phyloP scores from a whole-genome alignment of 1,140 invertebrate genomes.

The Pygmarrhopalites habei region DNA sequence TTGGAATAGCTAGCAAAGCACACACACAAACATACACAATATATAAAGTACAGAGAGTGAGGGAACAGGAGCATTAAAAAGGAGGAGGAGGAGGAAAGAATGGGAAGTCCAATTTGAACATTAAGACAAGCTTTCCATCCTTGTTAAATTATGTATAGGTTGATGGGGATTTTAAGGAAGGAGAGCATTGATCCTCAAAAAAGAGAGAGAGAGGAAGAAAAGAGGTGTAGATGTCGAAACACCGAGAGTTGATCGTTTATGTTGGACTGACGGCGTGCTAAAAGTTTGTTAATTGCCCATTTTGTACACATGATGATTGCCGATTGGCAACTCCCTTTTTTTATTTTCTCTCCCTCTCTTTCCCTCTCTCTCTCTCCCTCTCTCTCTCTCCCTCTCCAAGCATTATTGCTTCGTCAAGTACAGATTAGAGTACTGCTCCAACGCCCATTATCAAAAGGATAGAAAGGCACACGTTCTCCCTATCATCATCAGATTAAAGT shows the following conservation, averaged over 20 bases:
- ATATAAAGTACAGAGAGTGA: too few relatives aligned
- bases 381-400: not conserved
- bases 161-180: slow-evolving; percentile 5
- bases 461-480: too few relatives aligned
- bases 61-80: not conserved
- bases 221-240: not conserved
- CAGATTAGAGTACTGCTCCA: not conserved
- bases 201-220: too few relatives aligned
- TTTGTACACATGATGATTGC: slow-evolving; percentile 16
- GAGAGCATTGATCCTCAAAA: not conserved
- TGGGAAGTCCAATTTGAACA: not conserved
- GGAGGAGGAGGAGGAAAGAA: not conserved
- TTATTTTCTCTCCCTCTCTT: not conserved
- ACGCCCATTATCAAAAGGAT: too few relatives aligned
- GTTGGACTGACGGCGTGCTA: not conserved
- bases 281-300: slow-evolving; percentile 19
- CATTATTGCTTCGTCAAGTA: not conserved
- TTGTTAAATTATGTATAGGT: slow-evolving; percentile 4
- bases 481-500: too few relatives aligned
- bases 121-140: not conserved
- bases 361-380: not conserved
- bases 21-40: too few relatives aligned
- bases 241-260: slow-evolving; percentile 3
- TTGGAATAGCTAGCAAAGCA: too few relatives aligned
- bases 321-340: not conserved